Evolutionary conservation across 2,113 vertebrate species (phyloP).

Genomic region (Junco hyemalis): DNA sequence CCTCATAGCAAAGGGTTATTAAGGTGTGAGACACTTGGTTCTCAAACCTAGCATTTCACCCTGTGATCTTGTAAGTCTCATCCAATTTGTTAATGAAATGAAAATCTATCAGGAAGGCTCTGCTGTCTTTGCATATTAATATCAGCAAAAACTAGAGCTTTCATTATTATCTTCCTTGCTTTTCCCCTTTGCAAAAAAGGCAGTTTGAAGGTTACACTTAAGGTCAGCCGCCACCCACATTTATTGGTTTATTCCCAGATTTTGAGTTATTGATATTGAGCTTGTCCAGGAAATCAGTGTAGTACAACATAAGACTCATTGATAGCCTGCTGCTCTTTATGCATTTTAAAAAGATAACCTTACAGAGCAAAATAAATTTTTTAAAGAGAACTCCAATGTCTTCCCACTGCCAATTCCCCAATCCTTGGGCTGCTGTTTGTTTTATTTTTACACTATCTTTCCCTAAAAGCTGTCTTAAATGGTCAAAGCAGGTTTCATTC

Average conservation of each 20-base stretch:
- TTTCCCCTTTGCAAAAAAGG: slow-evolving; percentile 29
- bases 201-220: slow-evolving; percentile 46
- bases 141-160: slow-evolving; percentile 13
- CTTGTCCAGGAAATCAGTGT: slow-evolving; percentile 46
- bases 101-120: slow-evolving; percentile 31
- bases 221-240: slow-evolving; percentile 6
- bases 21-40: neutral
- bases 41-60: neutral
- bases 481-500: neutral
- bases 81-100: slow-evolving; percentile 31
- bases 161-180: slow-evolving; percentile 20
- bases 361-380: neutral
- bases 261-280: slow-evolving; percentile 48
- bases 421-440: neutral
- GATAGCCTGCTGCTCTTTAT: slow-evolving; percentile 45
- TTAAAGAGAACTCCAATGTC: neutral
- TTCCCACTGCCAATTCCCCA: neutral
- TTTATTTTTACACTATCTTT: neutral
- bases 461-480: neutral
- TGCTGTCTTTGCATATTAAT: slow-evolving; percentile 51
- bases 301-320: slow-evolving; percentile 23
- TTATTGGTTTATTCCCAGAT: slow-evolving; percentile 40
- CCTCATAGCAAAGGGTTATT: neutral
- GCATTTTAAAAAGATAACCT: slow-evolving; percentile 51
- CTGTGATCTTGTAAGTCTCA: slow-evolving; percentile 21